Conservation (phyloP, 2,797 vertebrate genomes). For the Gambelia wislizenii region DNA sequence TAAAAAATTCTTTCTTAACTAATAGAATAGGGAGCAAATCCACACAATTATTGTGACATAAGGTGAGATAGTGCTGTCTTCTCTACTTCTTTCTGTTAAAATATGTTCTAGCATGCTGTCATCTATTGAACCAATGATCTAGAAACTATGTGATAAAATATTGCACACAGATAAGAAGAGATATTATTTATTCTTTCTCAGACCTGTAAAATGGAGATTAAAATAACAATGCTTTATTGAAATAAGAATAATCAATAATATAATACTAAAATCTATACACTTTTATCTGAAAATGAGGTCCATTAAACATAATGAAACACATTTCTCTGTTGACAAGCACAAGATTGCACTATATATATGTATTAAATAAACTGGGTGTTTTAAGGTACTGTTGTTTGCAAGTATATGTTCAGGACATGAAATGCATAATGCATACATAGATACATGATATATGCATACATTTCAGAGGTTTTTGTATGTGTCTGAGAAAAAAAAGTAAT, state of each 20-base stretch:
- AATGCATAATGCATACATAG: no score
- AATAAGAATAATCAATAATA: neutral
- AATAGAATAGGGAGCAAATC: conserved; percentile 14
- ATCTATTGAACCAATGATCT: neutral
- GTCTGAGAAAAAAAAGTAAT: neutral
- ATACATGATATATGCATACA: neutral
- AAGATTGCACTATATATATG: neutral
- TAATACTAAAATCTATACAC: neutral
- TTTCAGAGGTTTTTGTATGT: neutral
- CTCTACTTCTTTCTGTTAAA: conserved; percentile 18
- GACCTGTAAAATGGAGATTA: neutral
- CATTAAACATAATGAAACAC: neutral
- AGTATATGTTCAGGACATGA: neutral
- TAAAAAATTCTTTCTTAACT: conserved; percentile 20
- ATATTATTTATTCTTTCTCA: neutral
- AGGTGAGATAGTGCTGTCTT: neutral
- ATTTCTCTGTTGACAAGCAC: neutral
- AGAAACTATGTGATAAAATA: neutral
- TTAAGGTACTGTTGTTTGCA: neutral
- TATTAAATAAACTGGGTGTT: neutral
- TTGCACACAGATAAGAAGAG: neutral
- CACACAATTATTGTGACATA: neutral
- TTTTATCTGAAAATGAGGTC: neutral
- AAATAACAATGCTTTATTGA: neutral
- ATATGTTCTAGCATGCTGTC: neutral